A percentile compares a stretch with the other conserved stretches of the same genome.
phyloP scores from a whole-genome alignment of 2,888 invertebrate species.

The Drosophila algonquin region DNA sequence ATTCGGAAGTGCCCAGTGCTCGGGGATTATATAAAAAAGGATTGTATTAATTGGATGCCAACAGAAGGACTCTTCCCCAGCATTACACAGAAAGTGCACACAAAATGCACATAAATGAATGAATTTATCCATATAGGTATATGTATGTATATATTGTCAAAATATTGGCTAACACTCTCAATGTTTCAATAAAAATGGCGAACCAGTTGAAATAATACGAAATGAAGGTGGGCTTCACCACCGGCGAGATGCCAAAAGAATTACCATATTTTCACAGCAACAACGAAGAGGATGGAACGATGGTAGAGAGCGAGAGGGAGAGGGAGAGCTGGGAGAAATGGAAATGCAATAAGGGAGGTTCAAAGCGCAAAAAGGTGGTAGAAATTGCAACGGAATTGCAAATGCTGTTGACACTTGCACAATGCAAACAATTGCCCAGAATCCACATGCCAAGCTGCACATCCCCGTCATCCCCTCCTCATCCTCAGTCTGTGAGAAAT shows the following conservation, averaged over 20 bases:
- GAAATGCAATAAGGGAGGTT: slow-evolving; percentile 28
- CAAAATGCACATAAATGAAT: too few relatives aligned
- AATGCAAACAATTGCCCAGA: slow-evolving; percentile 71
- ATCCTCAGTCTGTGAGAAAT: slow-evolving; percentile 1
- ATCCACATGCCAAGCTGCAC: slow-evolving; percentile 47
- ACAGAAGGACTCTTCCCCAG: slow-evolving; percentile 19
- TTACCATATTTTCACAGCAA: slow-evolving; percentile 52
- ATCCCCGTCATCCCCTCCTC: slow-evolving; percentile 2
- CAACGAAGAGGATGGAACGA: background rate
- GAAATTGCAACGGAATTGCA: slow-evolving; percentile 75
- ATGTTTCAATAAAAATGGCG: slow-evolving; percentile 46
- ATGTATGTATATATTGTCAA: slow-evolving; percentile 21
- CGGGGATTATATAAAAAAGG: slow-evolving; percentile 20
- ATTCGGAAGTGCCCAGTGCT: slow-evolving; percentile 6
- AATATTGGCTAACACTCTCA: slow-evolving; percentile 50
- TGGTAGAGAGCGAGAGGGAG: background rate
- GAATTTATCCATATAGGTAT: too few relatives aligned
- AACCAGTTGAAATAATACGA: slow-evolving; percentile 35
- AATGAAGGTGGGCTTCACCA: slow-evolving; percentile 9
- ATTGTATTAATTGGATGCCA: slow-evolving; percentile 40
- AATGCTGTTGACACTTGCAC: slow-evolving; percentile 78
- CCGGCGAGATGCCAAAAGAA: slow-evolving; percentile 38
- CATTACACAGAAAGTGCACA: background rate
- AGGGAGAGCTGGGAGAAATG: background rate
- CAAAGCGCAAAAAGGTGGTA: slow-evolving; percentile 64